A percentile compares a stretch with the other conserved stretches of the same genome.
Conservation (phyloP, 2,888 invertebrate genomes). For the Andrena chrysosceles region DNA sequence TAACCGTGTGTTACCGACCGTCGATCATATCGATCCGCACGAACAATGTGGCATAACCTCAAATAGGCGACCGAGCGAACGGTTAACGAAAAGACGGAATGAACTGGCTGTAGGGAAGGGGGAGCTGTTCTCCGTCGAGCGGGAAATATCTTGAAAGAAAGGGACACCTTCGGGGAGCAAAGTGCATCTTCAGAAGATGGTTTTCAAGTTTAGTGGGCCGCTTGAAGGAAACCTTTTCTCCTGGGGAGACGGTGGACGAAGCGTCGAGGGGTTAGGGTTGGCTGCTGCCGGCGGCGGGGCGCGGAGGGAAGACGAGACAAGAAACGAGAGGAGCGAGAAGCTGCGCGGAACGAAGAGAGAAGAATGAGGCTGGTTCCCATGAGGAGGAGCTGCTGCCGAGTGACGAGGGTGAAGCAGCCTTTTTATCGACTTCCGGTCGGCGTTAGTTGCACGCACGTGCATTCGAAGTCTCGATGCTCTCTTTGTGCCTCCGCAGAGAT, state of each 20-base stretch:
- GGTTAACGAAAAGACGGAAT: not conserved
- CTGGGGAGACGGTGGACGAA: not conserved
- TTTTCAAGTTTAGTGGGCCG: constrained; percentile 61
- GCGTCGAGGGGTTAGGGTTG: not conserved
- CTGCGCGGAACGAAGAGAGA: constrained; percentile 50
- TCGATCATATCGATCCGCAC: not conserved
- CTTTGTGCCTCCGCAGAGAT: constrained; percentile 80
- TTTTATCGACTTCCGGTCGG: constrained; percentile 85
- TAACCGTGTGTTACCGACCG: not conserved
- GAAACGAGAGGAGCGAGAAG: constrained; percentile 41
- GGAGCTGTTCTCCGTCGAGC: not conserved
- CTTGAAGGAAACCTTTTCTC: constrained; percentile 49
- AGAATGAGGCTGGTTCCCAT: constrained; percentile 82
- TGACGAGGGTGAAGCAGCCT: constrained; percentile 84
- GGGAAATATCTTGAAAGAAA: constrained; percentile 20
- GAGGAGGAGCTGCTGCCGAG: constrained; percentile 83
- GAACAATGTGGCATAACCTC: too few species aligned
- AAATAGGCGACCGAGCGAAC: too few species aligned
- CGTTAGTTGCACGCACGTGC: constrained; percentile 84
- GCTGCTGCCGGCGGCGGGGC: not conserved
- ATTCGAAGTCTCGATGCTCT: constrained; percentile 77
- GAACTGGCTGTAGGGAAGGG: not conserved
- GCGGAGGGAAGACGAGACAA: constrained; percentile 5
- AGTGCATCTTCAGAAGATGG: constrained; percentile 51
- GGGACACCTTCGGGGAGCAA: constrained; percentile 35